phyloP scores from a whole-genome alignment of 1,140 invertebrate genomes.

The Vanessa atalanta region DNA sequence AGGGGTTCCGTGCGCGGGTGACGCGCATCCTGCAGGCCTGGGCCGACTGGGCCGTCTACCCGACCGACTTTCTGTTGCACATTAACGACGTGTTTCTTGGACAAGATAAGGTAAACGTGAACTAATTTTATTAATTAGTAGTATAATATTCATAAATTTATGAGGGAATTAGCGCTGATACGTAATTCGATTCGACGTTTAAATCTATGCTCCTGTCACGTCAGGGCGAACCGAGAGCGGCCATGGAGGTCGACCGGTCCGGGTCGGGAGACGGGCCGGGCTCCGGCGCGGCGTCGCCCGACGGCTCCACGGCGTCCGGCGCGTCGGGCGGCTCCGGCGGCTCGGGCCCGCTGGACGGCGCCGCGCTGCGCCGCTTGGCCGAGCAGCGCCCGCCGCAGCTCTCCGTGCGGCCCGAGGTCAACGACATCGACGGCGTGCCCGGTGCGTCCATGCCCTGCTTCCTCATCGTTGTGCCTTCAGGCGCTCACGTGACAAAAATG shows the following conservation, averaged over 20 bases:
- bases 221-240: not conserved
- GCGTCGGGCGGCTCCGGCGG: slow-evolving; percentile 84
- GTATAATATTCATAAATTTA: too few species aligned
- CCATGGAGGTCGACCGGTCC: slow-evolving; percentile 4
- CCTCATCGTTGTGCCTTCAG: too few species aligned
- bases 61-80: slow-evolving; percentile 94
- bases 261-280: slow-evolving; percentile 17
- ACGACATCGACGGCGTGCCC: slow-evolving; percentile 88
- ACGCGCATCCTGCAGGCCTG: slow-evolving; percentile 96
- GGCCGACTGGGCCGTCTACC: slow-evolving; percentile 99
- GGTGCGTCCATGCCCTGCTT: slow-evolving; percentile 73
- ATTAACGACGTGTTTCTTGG: slow-evolving; percentile 92
- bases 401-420: slow-evolving; percentile 81
- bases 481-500: too few species aligned
- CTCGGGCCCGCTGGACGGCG: slow-evolving; percentile 92
- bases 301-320: slow-evolving; percentile 44
- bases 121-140: too few species aligned
- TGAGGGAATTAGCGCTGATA: too few species aligned
- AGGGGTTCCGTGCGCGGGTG: slow-evolving; percentile 98
- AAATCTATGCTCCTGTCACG: not conserved
- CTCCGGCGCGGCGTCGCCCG: slow-evolving; percentile 28
- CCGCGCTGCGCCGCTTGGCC: slow-evolving; percentile 85
- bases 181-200: not conserved
- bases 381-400: slow-evolving; percentile 88
- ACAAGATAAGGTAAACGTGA: slow-evolving; percentile 52